These are phyloP conservation scores for Drosophila greeni DNA, from an alignment of 2,888 invertebrate genomes.

Conservation along the genomic window DNA sequence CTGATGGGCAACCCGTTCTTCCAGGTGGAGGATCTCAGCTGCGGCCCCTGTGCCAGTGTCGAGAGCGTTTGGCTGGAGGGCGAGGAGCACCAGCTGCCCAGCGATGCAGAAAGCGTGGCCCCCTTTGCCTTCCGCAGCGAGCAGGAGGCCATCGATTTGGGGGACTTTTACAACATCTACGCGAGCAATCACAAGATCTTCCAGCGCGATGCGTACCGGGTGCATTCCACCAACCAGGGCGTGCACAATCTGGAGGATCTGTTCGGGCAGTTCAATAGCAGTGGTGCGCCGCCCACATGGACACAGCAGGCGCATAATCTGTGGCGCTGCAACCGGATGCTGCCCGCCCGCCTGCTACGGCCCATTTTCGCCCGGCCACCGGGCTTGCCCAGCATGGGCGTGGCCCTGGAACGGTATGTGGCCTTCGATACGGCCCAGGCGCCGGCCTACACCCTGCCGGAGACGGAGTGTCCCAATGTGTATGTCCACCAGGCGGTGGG, in stretches of 20 bases:
- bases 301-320: slow-evolving; percentile 73
- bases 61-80: slow-evolving; percentile 80
- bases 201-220: slow-evolving; percentile 82
- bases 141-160: slow-evolving; percentile 81
- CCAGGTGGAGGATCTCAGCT: slow-evolving; percentile 89
- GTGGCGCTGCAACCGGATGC: slow-evolving; percentile 87
- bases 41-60: slow-evolving; percentile 88
- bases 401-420: slow-evolving; percentile 87
- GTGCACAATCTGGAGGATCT: slow-evolving; percentile 78
- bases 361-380: slow-evolving; percentile 86
- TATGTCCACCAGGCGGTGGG: slow-evolving; percentile 87
- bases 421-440: slow-evolving; percentile 87
- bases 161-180: slow-evolving; percentile 82
- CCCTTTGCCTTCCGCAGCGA: slow-evolving; percentile 83
- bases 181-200: slow-evolving; percentile 81
- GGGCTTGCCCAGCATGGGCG: slow-evolving; percentile 86
- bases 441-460: slow-evolving; percentile 84
- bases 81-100: slow-evolving; percentile 55
- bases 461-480: slow-evolving; percentile 90
- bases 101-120: slow-evolving; percentile 52
- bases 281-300: slow-evolving; percentile 19
- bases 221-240: slow-evolving; percentile 76
- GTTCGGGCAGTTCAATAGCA: slow-evolving; percentile 76
- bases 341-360: slow-evolving; percentile 85
- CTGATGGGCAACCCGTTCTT: slow-evolving; percentile 91